Evolutionary conservation across 2,888 invertebrate genomes (phyloP).

Genomic region (Drosophila phalerata): DNA sequence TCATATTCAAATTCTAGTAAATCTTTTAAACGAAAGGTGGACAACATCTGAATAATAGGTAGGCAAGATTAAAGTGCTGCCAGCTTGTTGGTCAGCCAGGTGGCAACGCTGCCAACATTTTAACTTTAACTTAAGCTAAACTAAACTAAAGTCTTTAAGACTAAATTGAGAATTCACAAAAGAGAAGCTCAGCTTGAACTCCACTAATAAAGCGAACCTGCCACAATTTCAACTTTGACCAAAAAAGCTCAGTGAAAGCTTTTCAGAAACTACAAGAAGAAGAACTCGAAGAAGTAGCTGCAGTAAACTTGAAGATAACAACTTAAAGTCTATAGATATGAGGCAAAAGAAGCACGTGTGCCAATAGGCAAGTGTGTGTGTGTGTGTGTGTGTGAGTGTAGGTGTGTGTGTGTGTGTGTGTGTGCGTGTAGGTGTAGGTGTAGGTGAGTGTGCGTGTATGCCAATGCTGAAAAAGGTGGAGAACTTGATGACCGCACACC

Average conservation of each 20-base stretch:
- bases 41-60: neutral
- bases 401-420: conserved; percentile 6
- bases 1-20: too few species aligned
- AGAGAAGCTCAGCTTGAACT: neutral
- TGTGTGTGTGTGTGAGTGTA: conserved; percentile 1
- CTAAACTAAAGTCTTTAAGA: too few species aligned
- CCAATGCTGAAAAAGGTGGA: conserved; percentile 28
- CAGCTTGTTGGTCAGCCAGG: neutral
- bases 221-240: neutral
- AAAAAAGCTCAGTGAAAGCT: conserved; percentile 31
- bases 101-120: neutral
- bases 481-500: conserved; percentile 67
- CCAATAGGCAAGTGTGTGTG: neutral
- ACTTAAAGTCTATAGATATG: conserved; percentile 20
- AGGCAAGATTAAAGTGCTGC: neutral
- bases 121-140: too few species aligned
- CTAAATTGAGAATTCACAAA: neutral
- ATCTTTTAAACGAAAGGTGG: neutral
- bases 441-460: neutral
- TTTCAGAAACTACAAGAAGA: conserved; percentile 8
- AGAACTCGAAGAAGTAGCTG: neutral
- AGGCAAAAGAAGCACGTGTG: conserved; percentile 22
- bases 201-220: neutral
- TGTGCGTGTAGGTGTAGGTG: neutral
- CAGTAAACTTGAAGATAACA: conserved; percentile 22